phyloP scores from a whole-genome alignment of 2,888 invertebrate species.

The Baronia brevicornis region DNA sequence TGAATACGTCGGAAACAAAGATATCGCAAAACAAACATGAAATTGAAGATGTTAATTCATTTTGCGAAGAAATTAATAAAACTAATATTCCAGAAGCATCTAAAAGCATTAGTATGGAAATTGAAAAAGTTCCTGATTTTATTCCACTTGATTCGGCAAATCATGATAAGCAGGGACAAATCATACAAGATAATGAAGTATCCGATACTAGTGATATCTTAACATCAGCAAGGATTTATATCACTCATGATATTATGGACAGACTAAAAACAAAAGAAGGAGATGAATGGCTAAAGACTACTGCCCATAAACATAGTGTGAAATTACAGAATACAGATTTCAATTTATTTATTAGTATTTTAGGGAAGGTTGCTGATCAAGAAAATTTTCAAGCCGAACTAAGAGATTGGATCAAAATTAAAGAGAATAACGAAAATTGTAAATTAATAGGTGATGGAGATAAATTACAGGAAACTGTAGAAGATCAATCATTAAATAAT shows the following conservation, averaged over 20 bases:
- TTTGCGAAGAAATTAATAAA: constrained; percentile 18
- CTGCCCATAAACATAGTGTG: constrained; percentile 43
- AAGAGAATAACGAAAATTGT: constrained; percentile 17
- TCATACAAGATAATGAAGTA: constrained; percentile 66
- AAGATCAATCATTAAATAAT: constrained; percentile 20
- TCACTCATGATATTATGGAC: constrained; percentile 61
- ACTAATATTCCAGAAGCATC: constrained; percentile 17
- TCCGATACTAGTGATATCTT: constrained; percentile 59
- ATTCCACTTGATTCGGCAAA: constrained; percentile 45
- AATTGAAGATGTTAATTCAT: constrained; percentile 10
- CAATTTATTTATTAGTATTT: constrained; percentile 57
- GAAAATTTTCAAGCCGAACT: constrained; percentile 68
- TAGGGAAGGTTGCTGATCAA: constrained; percentile 64
- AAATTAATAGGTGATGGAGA: constrained; percentile 23
- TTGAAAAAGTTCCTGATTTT: constrained; percentile 40
- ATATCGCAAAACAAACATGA: constrained; percentile 23
- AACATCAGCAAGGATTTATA: constrained; percentile 64
- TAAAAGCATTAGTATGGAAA: constrained; percentile 17
- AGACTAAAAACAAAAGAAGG: constrained; percentile 65
- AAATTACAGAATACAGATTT: constrained; percentile 48
- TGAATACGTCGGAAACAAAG: constrained; percentile 26
- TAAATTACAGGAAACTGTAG: constrained; percentile 8
- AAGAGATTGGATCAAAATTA: constrained; percentile 45
- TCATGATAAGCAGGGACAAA: constrained; percentile 52
- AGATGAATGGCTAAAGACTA: constrained; percentile 51